These are phyloP conservation scores for Thinocorus orbignyianus DNA, from an alignment of 2,113 vertebrate genomes.

Conservation along the genomic window DNA sequence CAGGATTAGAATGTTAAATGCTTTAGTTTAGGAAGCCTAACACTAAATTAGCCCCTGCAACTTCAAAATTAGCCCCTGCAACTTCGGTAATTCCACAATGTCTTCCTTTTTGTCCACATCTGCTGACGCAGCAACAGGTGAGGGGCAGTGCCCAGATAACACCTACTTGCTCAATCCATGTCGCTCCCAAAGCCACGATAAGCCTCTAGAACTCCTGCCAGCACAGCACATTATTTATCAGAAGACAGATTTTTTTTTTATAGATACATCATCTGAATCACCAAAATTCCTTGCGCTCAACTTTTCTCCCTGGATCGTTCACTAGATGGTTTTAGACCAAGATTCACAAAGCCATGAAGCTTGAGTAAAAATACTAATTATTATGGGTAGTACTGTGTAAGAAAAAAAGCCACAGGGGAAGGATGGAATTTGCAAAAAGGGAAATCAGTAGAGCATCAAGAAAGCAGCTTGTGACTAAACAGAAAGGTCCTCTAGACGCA, in stretches of 20 bases:
- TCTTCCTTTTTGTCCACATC: not conserved
- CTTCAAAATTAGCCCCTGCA: not conserved
- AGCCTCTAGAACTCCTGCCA: not conserved
- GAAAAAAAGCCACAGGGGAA: not conserved
- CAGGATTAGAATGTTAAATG: accelerated
- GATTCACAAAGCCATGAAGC: not conserved
- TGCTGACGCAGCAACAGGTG: not conserved
- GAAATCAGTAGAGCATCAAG: not conserved
- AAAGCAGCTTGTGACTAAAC: not conserved
- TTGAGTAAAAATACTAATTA: not conserved
- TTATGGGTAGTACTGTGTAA: no score
- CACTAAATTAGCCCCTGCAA: not conserved
- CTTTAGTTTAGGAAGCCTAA: not conserved
- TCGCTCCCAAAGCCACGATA: not conserved
- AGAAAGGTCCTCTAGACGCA: accelerated
- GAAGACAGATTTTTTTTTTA: not conserved
- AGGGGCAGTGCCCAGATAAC: not conserved
- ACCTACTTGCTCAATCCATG: accelerated
- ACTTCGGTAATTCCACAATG: not conserved
- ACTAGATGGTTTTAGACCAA: not conserved
- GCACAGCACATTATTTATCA: not conserved
- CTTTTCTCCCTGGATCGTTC: not conserved
- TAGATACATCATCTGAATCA: not conserved
- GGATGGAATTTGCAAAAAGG: accelerated
- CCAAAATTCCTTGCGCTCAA: not conserved